These are phyloP conservation scores for Elanoides forficatus DNA, from an alignment of 2,113 vertebrate species.

Conservation along the genomic window DNA sequence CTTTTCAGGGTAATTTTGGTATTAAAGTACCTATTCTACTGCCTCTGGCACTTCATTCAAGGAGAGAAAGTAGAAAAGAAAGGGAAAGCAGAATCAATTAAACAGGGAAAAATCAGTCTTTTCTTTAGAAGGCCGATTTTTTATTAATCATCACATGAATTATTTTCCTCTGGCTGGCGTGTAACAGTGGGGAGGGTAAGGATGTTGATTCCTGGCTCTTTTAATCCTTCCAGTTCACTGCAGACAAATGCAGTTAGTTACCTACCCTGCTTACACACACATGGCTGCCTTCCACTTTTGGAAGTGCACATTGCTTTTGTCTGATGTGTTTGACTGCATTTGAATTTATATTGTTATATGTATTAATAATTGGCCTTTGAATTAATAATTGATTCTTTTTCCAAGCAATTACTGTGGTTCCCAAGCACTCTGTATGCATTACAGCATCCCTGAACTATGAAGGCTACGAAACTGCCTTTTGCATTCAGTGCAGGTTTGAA, in stretches of 20 bases:
- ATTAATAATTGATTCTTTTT: background rate
- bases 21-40: background rate
- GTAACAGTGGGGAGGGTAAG: background rate
- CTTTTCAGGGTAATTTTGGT: constrained; percentile 2
- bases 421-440: background rate
- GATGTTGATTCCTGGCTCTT: background rate
- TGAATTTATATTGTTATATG: background rate
- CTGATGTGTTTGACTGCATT: background rate
- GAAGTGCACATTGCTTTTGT: background rate
- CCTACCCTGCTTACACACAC: background rate
- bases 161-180: background rate
- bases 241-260: background rate
- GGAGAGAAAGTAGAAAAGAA: background rate
- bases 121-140: background rate
- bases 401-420: background rate
- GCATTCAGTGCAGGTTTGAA: background rate
- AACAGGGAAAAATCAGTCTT: background rate
- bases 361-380: background rate
- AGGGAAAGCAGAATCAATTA: background rate
- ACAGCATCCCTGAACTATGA: background rate
- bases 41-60: background rate
- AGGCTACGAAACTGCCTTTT: background rate
- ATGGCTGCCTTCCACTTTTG: rapidly evolving
- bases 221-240: background rate
- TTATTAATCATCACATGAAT: background rate